Evolutionary conservation across 2,797 vertebrate species (phyloP).

Genomic region (Galaxias olidus): DNA sequence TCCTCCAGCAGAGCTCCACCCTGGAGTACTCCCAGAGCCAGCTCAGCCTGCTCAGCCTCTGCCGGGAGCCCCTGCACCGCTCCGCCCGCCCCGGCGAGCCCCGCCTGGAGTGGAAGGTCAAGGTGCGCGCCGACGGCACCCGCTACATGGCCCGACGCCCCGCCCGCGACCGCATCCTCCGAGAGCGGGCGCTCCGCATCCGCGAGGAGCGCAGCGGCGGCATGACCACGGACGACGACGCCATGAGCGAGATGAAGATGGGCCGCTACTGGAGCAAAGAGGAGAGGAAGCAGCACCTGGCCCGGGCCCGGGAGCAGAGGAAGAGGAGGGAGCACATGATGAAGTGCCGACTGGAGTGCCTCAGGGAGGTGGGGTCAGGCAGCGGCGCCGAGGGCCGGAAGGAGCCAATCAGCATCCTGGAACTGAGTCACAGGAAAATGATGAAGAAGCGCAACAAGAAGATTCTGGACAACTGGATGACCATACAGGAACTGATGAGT

Average conservation of each 20-base stretch:
- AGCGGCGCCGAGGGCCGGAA: slow-evolving; percentile 82
- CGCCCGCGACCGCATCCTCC: slow-evolving; percentile 89
- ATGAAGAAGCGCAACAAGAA: slow-evolving; percentile 98
- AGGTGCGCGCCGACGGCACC: slow-evolving; percentile 90
- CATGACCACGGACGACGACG: slow-evolving; percentile 94
- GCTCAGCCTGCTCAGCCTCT: slow-evolving; percentile 89
- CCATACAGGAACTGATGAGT: slow-evolving; percentile 98
- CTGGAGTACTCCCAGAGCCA: slow-evolving; percentile 95
- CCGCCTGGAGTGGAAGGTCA: slow-evolving; percentile 95
- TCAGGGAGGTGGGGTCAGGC: slow-evolving; percentile 81
- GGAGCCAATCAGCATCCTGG: slow-evolving; percentile 87
- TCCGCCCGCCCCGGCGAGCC: slow-evolving; percentile 73
- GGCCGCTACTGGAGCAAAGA: slow-evolving; percentile 98
- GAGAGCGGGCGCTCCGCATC: slow-evolving; percentile 93
- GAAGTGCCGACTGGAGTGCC: slow-evolving; percentile 89
- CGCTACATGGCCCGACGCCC: slow-evolving; percentile 92
- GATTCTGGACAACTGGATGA: slow-evolving; percentile 99
- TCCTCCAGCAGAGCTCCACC: slow-evolving; percentile 92
- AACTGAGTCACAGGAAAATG: slow-evolving; percentile 99
- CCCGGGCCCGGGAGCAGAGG: slow-evolving; percentile 89
- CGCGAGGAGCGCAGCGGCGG: slow-evolving; percentile 91
- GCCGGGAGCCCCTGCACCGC: slow-evolving; percentile 78
- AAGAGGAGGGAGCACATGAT: slow-evolving; percentile 94
- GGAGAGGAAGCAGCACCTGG: slow-evolving; percentile 92
- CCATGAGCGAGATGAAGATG: slow-evolving; percentile 96